Evolutionary conservation across 2,113 vertebrate species (phyloP), one percentile per base, ranked within the genome.

Genomic region (Hiodon tergisus): DNA sequence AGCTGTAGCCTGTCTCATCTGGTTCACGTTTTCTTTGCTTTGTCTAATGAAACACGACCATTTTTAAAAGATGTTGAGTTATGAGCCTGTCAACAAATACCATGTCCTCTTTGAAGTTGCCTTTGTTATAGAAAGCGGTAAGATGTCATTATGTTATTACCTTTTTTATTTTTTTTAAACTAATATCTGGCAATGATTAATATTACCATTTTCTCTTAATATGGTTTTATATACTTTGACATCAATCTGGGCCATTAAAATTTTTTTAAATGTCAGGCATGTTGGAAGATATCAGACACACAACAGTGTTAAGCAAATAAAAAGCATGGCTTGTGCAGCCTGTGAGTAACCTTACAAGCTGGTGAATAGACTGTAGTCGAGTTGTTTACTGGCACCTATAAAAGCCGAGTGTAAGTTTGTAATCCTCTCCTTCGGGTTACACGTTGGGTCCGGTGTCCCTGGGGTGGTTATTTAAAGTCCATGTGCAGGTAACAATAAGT

Each of bases 81-180:
- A 91, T 86, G 86, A 83, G 78, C 71, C 84, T 83, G 85, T 92
- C 88, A 88, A 86, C 89, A 91, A 88, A 87, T 88, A 87, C 89
- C 88, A 87, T 89, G 88, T 90, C 86, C 76, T 67, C 72, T 92
- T 92, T 91, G 90, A 92, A 88, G 88, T 87, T 81, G 78, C 84
- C 74, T 85, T 84, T 70, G 82, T 86, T 81, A 85, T 88, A 85
- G 87, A 88, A 88, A 88, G 87, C 2, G 69, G 79, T 84, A 88
- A 85, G 86, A 89, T 83, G 89, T 90, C 88, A 90, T 85, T 81
- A 89, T 88, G 86, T 90, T 88, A 92, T 89, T 88, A 86, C 80
- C 88, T 31, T 31, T 31, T 31, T 31, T 85, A 85, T 84, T 88
- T 85, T 84, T 83, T 85, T 82, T 65, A 83, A 74, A 59, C 78